Base-by-base conservation (phyloP, 2,888 invertebrate genomes). In the Latheticus oryzae region DNA sequence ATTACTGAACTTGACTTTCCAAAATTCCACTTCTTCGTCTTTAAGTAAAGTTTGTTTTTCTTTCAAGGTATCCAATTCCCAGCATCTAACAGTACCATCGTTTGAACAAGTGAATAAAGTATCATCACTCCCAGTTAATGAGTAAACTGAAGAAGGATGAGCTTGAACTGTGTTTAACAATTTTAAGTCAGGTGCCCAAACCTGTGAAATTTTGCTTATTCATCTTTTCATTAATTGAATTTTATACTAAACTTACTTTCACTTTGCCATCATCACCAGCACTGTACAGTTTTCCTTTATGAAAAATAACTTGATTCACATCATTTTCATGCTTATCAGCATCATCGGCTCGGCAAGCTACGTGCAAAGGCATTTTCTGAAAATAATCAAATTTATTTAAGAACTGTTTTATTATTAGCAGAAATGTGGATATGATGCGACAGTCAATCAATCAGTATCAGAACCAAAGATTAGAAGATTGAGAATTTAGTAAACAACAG, bases 71-170 rank as follows among this genome's bases (percentile, higher is more conserved):
- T 80, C 76, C 4, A 81, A 67, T 9, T 81, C 78, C 85, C 86
- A 88, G 1, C 83, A 78, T 67, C 82, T 82, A 12, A 87, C 80
- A 2, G 83, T 84, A 1, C 85, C 85, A 65, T 88, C 88, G 60
- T 85, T 86, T 1, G 87, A 87, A 26, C 85, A 81, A 0, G 87
- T 84, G 73, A 84, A 88, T 2, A 83, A 66, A 3, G 83, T 80
- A 17, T 81, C 80, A 9, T 80, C 79, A 9, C 77, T 78, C 0
- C 83, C 81, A n/a, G 84, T 81, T 55, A 88, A 64, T n/a, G 84
- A 83, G 73, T 83, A 87, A 28, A 84, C 78, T 52, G 86, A 85
- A 8, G 84, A 84, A 4, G 80, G 80, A 70, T 88, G 87, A 2
- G 87, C 87, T 59, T 80, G 61, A 7, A 80, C 76, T 69, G 81